These are phyloP conservation scores for Chloromyia formosa DNA, from an alignment of 2,888 invertebrate genomes.

Conservation along the genomic window DNA sequence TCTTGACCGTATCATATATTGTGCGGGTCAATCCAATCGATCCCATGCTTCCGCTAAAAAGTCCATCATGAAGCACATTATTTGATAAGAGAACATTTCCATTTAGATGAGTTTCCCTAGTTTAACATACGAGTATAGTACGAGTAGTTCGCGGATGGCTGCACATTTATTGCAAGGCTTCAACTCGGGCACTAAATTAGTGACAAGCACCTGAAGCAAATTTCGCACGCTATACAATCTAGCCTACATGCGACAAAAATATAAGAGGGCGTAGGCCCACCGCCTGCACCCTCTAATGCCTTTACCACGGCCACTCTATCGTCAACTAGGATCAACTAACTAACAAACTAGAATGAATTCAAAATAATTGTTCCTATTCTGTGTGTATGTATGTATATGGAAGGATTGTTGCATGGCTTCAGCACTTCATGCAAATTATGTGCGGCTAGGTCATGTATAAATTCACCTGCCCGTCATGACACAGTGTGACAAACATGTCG, in stretches of 20 bases:
- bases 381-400: background rate
- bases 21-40: too few species aligned
- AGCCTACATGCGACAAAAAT: background rate
- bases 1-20: too few species aligned
- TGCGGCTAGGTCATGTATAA: slow-evolving; percentile 6
- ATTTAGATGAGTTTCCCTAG: slow-evolving; percentile 1
- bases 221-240: background rate
- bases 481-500: slow-evolving; percentile 2
- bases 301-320: too few species aligned
- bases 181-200: background rate
- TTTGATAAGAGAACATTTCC: slow-evolving; percentile 4
- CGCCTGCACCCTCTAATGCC: too few species aligned
- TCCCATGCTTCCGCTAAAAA: too few species aligned
- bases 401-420: background rate
- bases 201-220: background rate
- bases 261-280: too few species aligned
- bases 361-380: background rate
- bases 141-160: background rate
- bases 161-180: slow-evolving; percentile 6
- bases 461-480: background rate
- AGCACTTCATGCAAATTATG: background rate
- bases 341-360: background rate
- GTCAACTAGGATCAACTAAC: background rate
- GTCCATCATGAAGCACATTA: background rate
- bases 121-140: background rate